Base-by-base conservation (phyloP, 2,888 invertebrate genomes). In the Plebejus argus region DNA sequence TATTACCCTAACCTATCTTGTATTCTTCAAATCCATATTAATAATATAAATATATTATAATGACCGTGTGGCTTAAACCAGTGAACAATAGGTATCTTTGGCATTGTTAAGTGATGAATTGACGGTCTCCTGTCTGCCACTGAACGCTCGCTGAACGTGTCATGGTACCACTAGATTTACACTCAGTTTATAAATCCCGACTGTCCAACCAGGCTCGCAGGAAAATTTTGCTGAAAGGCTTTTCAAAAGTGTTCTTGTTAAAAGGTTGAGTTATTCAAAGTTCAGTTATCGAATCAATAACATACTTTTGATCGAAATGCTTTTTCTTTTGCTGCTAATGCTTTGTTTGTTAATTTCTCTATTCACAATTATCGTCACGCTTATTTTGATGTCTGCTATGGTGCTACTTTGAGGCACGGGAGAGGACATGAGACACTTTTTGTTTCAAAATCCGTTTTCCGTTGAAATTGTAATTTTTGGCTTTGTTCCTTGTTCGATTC, bases 31-130 rank as follows among this genome's bases (percentile, higher is more conserved):
- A 28, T 66, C 23, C 23, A 20, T 8, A 12, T 15, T 18, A 33
- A n/a, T n/a, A 66, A 66, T 28, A 33, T 66, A 28, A 66, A 33
- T 66, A 15, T 1, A 7, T 66, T 33, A 33, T 33, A 28, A 33
- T 10, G 6, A n/a, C n/a, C n/a, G 66, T 66, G 28, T 66, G 66
- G 15, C 28, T 66, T 7, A 66, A 66, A 33, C 66, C 66, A 66
- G 28, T 61, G 23, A 66, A 33, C 28, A 66, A 66, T 66, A 23
- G 66, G 28, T 18, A 3, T 74, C 18, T 15, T 49, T 15, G 74
- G 74, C 49, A 56, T 76, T 78, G 78, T 35, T 20, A 49, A 53
- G 61, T 77, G 77, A 79, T 79, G 77, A 79, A 79, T 79, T 58
- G 72, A 23, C 61, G 39, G 76, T 76, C 66, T 76, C 77, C 76